Conservation (phyloP, 2,113 vertebrate species). For the Crotalus horridus region DNA sequence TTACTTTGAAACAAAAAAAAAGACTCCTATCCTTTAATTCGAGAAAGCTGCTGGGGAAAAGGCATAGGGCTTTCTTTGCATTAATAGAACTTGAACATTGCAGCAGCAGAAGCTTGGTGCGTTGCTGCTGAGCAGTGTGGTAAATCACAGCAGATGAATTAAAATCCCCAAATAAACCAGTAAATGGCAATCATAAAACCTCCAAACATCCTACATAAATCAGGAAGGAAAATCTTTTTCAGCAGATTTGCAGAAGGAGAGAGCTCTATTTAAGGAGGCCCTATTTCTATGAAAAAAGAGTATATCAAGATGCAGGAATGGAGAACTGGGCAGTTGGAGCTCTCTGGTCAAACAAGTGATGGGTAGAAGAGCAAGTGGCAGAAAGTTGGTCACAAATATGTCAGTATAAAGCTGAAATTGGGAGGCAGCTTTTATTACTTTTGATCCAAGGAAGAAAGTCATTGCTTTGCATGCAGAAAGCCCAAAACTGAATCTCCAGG, state of each 20-base stretch:
- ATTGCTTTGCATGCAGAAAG: neutral
- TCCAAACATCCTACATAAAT: constrained; percentile 1
- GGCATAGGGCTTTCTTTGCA: neutral
- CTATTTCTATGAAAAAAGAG: neutral
- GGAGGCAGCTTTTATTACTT: neutral
- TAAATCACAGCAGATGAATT: constrained; percentile 28
- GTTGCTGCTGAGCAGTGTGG: neutral
- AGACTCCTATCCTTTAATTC: neutral
- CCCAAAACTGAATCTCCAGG: neutral
- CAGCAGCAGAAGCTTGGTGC: neutral
- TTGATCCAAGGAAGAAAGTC: neutral
- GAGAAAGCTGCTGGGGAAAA: neutral
- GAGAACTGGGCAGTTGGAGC: neutral
- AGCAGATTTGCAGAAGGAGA: too few species aligned
- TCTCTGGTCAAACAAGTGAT: neutral
- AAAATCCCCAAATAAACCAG: constrained; percentile 28
- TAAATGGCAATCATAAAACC: constrained; percentile 9
- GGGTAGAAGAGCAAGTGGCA: neutral
- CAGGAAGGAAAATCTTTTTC: neutral
- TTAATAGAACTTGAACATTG: neutral
- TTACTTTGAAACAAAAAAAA: neutral
- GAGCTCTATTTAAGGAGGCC: neutral
- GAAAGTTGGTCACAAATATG: neutral
- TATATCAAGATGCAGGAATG: neutral
- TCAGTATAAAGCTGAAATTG: neutral